Evolutionary conservation across 2,888 invertebrate species (phyloP), one percentile per base, ranked within the genome.

Genomic region (Junonia oenone): DNA sequence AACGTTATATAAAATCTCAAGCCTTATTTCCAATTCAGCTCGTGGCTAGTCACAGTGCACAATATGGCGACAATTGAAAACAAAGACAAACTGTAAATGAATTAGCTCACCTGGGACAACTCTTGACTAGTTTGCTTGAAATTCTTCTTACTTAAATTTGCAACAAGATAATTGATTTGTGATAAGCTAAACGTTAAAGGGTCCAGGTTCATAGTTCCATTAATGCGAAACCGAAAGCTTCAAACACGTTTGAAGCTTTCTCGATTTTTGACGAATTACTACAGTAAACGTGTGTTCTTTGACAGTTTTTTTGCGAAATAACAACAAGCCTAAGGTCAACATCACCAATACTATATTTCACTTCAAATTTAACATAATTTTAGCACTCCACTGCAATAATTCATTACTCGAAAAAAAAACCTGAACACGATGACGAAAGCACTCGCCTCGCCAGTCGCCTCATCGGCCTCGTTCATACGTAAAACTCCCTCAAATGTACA

Each of bases 181-280:
- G 97, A 96, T 95, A 98, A 95, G 94, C 98, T 96, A 95, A 97
- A 96, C 93, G 96, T 97, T 94, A 97, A 94, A 94, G 98, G 95
- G 95, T 98, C 98, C 94, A 98, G 97, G 96, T 97, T 97, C 97
- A 97, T 97, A 97, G 96, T 97, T 97, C 96, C 96, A 94, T 94
- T 93, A 94, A 94, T 92, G 92, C 95, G 93, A 93, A 94, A 93
- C 93, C 95, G 96, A 96, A 96, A 96, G 96, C 96, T 96, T 96
- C 96, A 96, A 96, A 95, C 93, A 92, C 91, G 93, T 93, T 95
- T 96, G 96, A 96, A 96, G 96, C 96, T 95, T 95, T 95, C 95
- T 94, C 92, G 91, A 93, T 93, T 92, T 93, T 92, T 92, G 93
- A 93, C 92, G 92, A 92, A 92, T 92, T 91, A 91, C 92, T 87